Evolutionary conservation across 2,888 invertebrate genomes (phyloP).

Genomic region (Oligia fasciuncula): DNA sequence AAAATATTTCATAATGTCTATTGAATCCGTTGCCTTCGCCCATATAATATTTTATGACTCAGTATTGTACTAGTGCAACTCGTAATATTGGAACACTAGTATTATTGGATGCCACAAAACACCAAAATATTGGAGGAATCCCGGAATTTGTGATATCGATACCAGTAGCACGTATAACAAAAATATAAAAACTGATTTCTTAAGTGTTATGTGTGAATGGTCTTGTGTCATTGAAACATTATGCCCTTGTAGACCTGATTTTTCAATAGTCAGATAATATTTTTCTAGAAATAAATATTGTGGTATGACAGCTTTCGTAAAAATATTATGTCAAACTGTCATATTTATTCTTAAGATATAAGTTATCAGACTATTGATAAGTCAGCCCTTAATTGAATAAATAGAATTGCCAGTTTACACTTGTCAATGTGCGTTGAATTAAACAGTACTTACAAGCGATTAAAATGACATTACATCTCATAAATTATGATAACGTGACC

Average conservation of each 20-base stretch:
- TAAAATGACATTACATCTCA: background rate
- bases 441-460: background rate
- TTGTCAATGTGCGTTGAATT: slow-evolving; percentile 1
- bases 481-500: slow-evolving; percentile 28
- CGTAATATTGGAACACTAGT: slow-evolving; percentile 37
- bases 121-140: slow-evolving; percentile 17
- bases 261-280: too few relatives aligned
- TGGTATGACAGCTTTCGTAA: background rate
- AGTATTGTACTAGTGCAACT: slow-evolving; percentile 45
- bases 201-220: background rate
- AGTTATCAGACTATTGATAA: too few relatives aligned
- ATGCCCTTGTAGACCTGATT: background rate
- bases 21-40: slow-evolving; percentile 51
- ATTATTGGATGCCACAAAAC: slow-evolving; percentile 42
- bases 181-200: background rate
- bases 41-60: slow-evolving; percentile 63
- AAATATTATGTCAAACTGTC: too few relatives aligned
- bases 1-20: slow-evolving; percentile 64
- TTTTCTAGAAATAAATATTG: background rate
- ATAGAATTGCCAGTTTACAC: background rate
- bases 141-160: slow-evolving; percentile 19
- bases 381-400: background rate
- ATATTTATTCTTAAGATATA: too few relatives aligned
- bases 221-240: background rate
- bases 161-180: background rate